Conservation (phyloP, 2,888 invertebrate genomes). For the Ornithoptera alexandrae region DNA sequence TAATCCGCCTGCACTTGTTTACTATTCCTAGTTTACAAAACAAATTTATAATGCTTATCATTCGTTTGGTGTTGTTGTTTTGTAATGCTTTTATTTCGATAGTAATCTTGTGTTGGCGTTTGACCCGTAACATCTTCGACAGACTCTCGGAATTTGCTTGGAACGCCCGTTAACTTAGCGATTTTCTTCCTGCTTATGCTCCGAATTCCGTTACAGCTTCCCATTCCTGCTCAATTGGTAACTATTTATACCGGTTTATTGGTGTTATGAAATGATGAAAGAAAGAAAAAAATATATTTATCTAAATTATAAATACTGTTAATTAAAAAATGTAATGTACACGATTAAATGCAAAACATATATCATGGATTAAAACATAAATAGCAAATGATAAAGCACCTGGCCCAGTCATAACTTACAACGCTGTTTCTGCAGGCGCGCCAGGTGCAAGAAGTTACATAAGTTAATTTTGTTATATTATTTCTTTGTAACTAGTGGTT, state of each 20-base stretch:
- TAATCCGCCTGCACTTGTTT: constrained; percentile 1
- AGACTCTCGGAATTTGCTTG: background rate
- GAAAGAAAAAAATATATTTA: too few species aligned
- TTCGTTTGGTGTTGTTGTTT: background rate
- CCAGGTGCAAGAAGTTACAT: too few species aligned
- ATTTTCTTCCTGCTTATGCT: background rate
- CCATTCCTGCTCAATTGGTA: background rate
- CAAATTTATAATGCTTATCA: background rate
- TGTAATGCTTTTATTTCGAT: constrained; percentile 4
- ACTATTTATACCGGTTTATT: background rate
- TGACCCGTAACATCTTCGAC: constrained; percentile 5
- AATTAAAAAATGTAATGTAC: too few species aligned
- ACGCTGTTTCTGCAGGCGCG: too few species aligned
- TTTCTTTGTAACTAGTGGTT: too few species aligned
- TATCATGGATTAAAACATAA: too few species aligned
- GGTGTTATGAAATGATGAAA: background rate
- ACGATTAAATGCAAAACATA: too few species aligned
- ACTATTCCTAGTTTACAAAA: background rate
- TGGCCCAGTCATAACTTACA: background rate
- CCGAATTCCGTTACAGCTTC: constrained; percentile 4
- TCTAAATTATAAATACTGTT: too few species aligned
- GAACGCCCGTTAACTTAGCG: background rate
- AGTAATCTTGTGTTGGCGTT: constrained; percentile 7
- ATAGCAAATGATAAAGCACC: too few species aligned
- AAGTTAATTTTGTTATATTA: too few species aligned